Evolutionary conservation across 2,113 vertebrate species (phyloP).

Genomic region (Apodemus sylvaticus): DNA sequence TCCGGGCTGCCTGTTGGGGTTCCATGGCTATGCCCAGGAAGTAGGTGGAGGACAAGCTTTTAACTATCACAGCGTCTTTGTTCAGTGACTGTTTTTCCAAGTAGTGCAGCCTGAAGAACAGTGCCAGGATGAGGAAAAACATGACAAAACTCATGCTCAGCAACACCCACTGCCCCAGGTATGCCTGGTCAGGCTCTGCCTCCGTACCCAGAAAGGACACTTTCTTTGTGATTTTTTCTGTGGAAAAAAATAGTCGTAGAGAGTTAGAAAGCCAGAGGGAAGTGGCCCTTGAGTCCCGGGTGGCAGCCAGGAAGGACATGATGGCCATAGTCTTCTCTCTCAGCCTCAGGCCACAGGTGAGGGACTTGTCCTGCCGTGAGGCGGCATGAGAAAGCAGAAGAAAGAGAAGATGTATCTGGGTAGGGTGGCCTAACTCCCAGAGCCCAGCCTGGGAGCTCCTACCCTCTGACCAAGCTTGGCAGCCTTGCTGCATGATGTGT

Average conservation of each 20-base stretch:
- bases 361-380: neutral
- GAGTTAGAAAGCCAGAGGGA: neutral
- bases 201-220: slow-evolving; percentile 89
- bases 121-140: slow-evolving; percentile 82
- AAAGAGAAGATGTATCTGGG: neutral
- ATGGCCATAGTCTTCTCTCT: neutral
- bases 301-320: neutral
- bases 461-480: neutral
- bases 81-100: slow-evolving; percentile 53
- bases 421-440: neutral
- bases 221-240: slow-evolving; percentile 55
- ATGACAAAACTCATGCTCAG: slow-evolving; percentile 85
- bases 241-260: neutral
- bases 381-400: neutral
- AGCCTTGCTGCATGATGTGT: neutral
- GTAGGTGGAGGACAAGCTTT: neutral
- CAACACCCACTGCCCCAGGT: slow-evolving; percentile 89
- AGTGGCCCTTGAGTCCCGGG: neutral
- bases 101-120: slow-evolving; percentile 73
- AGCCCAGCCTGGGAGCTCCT: neutral
- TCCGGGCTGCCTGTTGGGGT: neutral
- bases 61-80: neutral
- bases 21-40: slow-evolving; percentile 57
- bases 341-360: slow-evolving; percentile 8
- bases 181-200: slow-evolving; percentile 78